Base-by-base conservation (phyloP, 1,140 invertebrate genomes). In the Drosophila prosaltans region DNA sequence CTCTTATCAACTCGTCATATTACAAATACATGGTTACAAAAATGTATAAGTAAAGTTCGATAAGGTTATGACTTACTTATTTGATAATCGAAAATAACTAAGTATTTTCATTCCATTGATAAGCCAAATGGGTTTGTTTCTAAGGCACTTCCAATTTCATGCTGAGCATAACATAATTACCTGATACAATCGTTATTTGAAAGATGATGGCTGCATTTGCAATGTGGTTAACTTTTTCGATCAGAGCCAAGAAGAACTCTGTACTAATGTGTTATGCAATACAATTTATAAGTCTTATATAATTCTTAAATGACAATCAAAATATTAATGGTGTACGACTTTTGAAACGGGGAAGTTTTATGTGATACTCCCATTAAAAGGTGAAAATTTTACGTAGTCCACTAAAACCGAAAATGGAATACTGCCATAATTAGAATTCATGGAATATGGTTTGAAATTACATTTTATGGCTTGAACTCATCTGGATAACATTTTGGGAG, bases 31-130 rank as follows among this genome's bases (percentile, higher is more conserved):
- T 24, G 45, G 24, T 48, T 48, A 48, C 45, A 51, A 51, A 51
- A 26, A 51, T 51, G 21, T 51, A 24, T 51, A 36, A 36, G 32
- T 36, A 51, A 51, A 51, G 45, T 51, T 51, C 45, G 45, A 51
- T 51, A 51, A 51, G 45, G 45, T 51, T 51, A 51, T 26, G 45
- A 51, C 16, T 36, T 36, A 51, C 7, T 51, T 51, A 51, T 51
- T 51, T 51, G 45, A 51, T 51, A 51, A 51, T 51, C 45, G 21
- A 51, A 48, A 36, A 36, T 36, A 36, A 51, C 45, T 26, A 48
- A 21, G 8, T 24, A 26, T 51, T 26, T 51, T 51, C 21, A 51
- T 26, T 51, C 21, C 1, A 4, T 51, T 51, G 45, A 51, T 51
- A 51, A 51, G 45, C 8, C 45, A 51, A 51, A 3, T 11, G 45